These are phyloP conservation scores for Coecobrya sp. DNA, from an alignment of 2,888 invertebrate genomes.

Conservation along the genomic window DNA sequence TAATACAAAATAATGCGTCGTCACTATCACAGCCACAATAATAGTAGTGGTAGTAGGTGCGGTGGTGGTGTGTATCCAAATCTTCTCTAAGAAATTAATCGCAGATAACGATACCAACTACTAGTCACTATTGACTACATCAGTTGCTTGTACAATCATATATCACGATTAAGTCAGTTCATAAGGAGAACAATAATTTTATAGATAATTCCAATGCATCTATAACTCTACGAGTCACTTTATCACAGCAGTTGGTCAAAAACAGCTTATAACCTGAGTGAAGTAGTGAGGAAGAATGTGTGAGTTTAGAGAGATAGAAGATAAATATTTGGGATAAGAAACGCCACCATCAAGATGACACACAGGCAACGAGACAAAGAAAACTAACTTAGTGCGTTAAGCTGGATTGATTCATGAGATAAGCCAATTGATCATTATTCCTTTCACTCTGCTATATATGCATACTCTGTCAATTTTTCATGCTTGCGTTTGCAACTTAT, in stretches of 20 bases:
- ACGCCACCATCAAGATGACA: not conserved
- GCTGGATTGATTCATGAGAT: not conserved
- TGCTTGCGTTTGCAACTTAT: not conserved
- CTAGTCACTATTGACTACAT: no score
- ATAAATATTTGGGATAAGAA: not conserved
- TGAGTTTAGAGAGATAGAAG: not conserved
- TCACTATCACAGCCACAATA: slow-evolving; percentile 32
- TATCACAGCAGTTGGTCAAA: slow-evolving; percentile 53
- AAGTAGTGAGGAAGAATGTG: not conserved
- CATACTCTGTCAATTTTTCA: not conserved
- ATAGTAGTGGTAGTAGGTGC: not conserved
- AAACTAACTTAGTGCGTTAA: not conserved
- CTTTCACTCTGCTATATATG: not conserved
- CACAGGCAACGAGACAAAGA: not conserved
- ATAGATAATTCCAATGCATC: not conserved
- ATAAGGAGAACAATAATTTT: not conserved
- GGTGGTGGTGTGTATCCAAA: slow-evolving; percentile 4
- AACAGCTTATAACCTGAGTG: slow-evolving; percentile 5
- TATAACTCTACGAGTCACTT: not conserved
- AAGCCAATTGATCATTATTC: not conserved
- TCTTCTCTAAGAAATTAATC: not conserved
- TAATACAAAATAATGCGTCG: slow-evolving; percentile 26
- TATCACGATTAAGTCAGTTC: slow-evolving; percentile 43
- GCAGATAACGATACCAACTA: not conserved
- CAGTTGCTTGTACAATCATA: slow-evolving; percentile 17